Base-by-base conservation (phyloP, 2,113 vertebrate species). In the Ardeotis arabs region DNA sequence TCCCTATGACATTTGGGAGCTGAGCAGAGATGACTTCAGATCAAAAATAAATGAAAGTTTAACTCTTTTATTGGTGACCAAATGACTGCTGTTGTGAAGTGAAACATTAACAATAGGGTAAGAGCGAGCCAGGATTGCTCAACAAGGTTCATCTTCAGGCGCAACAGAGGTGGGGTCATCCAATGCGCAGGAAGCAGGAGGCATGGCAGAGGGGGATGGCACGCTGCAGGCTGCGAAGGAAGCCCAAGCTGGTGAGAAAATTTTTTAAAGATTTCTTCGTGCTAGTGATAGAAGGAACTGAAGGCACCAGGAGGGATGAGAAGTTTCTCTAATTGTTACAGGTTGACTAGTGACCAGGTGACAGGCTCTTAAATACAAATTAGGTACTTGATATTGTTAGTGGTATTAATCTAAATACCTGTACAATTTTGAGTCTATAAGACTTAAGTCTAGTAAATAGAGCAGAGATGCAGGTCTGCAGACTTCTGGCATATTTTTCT, bases 41-140 rank as follows among this genome's bases (percentile, higher is more conserved):
- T 84, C n/a, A 79, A 90, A 93, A 95, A 79, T 69, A 95, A 77
- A 84, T 44, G 77, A 77, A 91, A 66, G 63, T 85, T 89, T 93
- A 91, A 94, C 89, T 84, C 18, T 84, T 89, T 95, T 94, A 78
- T 31, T 67, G 63, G 74, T 80, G 67, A 70, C 44, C 80, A 69
- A 92, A 72, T 67, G 70, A 83, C 56, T 63, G 76, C 58, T 90
- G 72, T 50, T 68, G 85, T 64, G 78, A 83, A 76, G 91, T 97
- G 76, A 95, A 96, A 89, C 67, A 97, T 97, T 97, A 95, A 96
- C 95, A 66, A 44, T 33, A 53, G 59, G 18, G 50, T 73, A 80
- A 75, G 79, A 78, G 66, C 0, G 7, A 77, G 37, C 18, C 2
- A 10, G 53, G 92, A 85, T 90, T 82, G 47, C 83, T 95, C 74